phyloP scores from a whole-genome alignment of 2,797 vertebrate genomes.

The Catharus ustulatus region DNA sequence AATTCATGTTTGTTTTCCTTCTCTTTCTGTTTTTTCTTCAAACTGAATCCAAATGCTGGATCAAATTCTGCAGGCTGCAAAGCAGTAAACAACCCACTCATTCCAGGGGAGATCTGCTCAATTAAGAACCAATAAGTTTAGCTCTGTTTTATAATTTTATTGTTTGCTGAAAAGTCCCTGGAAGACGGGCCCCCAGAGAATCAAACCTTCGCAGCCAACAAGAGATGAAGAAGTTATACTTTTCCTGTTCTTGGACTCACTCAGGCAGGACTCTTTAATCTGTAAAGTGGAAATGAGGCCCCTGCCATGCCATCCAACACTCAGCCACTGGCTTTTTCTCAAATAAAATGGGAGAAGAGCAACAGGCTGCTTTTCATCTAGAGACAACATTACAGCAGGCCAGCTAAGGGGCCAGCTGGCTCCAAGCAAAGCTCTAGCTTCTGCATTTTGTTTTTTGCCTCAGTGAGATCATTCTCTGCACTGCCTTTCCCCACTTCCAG shows the following conservation, averaged over 20 bases:
- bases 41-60: neutral
- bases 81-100: neutral
- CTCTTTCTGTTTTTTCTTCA: neutral
- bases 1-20: neutral
- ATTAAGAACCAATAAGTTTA: slow-evolving; percentile 9
- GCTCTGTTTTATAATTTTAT: neutral
- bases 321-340: neutral
- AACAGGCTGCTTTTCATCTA: neutral
- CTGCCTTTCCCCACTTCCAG: neutral
- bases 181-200: neutral
- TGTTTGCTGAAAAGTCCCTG: slow-evolving; percentile 7
- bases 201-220: neutral
- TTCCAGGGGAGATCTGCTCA: slow-evolving; percentile 25
- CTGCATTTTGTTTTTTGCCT: neutral
- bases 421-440: neutral
- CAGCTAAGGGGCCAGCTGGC: neutral
- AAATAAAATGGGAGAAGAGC: neutral
- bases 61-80: neutral
- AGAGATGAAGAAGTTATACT: neutral
- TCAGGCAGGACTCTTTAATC: neutral
- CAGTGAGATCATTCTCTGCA: neutral
- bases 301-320: neutral
- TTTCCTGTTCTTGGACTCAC: neutral
- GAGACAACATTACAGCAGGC: neutral
- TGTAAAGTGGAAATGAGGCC: neutral